Conservation (phyloP, 2,888 invertebrate species). For the Tridacna gigas region DNA sequence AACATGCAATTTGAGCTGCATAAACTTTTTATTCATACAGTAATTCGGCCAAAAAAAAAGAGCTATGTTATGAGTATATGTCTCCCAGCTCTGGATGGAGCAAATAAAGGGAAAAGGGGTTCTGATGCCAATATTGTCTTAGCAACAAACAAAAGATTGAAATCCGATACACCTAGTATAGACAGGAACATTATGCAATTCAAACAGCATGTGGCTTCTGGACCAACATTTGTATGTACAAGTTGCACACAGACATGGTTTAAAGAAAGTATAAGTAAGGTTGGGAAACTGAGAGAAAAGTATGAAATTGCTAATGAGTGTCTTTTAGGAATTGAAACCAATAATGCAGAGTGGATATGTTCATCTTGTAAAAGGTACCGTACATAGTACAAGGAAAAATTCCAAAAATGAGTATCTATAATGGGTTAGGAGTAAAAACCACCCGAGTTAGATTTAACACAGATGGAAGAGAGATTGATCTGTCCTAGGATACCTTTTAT, state of each 20-base stretch:
- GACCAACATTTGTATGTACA: conserved; percentile 7
- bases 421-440: conserved; percentile 1
- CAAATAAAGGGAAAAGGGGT: no score
- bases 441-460: conserved; percentile 3
- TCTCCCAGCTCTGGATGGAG: no score
- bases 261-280: neutral
- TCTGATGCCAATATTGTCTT: no score
- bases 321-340: neutral
- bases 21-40: neutral
- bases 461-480: conserved; percentile 27
- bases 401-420: neutral
- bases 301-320: neutral
- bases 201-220: no score
- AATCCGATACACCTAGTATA: no score
- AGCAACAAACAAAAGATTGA: no score
- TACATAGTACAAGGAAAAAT: neutral
- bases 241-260: conserved; percentile 3
- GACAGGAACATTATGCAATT: no score
- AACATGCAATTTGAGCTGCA: neutral
- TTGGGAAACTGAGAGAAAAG: no score
- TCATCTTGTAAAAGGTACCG: neutral
- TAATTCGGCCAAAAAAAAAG: neutral
- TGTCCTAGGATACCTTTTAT: conserved; percentile 15
- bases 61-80: neutral
- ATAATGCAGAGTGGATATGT: conserved; percentile 15